phyloP scores from a whole-genome alignment of 2,113 vertebrate species.

The Urocolius indicus region DNA sequence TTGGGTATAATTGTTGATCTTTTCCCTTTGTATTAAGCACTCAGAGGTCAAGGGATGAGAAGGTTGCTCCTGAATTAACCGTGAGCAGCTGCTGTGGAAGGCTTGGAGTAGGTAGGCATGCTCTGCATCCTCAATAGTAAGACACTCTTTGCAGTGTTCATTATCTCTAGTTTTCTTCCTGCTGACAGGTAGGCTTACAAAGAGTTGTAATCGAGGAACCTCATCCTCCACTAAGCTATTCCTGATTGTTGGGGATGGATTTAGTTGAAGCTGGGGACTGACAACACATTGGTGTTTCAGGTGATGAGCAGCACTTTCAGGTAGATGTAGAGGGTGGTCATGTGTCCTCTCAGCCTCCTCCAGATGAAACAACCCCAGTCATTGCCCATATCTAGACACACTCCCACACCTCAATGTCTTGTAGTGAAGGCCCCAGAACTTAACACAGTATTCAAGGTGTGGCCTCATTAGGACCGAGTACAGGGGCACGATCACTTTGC shows the following conservation, averaged over 20 bases:
- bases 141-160: neutral
- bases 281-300: neutral
- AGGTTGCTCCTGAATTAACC: neutral
- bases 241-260: neutral
- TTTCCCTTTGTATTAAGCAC: neutral
- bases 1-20: neutral
- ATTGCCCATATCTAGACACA: too few species aligned
- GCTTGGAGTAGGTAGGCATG: neutral
- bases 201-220: neutral
- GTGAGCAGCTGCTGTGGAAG: neutral
- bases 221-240: neutral
- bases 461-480: too few species aligned
- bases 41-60: neutral
- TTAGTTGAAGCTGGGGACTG: neutral
- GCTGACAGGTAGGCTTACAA: neutral
- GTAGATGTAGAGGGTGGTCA: too few species aligned
- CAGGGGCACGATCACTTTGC: too few species aligned
- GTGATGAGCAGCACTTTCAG: too few species aligned
- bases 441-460: too few species aligned
- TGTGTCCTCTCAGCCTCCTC: too few species aligned
- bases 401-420: too few species aligned
- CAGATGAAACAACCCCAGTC: too few species aligned
- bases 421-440: too few species aligned
- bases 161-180: neutral
- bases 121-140: neutral